These are phyloP conservation scores for Enteromius viviparus DNA, from an alignment of 2,797 vertebrate genomes.

Conservation along the genomic window DNA sequence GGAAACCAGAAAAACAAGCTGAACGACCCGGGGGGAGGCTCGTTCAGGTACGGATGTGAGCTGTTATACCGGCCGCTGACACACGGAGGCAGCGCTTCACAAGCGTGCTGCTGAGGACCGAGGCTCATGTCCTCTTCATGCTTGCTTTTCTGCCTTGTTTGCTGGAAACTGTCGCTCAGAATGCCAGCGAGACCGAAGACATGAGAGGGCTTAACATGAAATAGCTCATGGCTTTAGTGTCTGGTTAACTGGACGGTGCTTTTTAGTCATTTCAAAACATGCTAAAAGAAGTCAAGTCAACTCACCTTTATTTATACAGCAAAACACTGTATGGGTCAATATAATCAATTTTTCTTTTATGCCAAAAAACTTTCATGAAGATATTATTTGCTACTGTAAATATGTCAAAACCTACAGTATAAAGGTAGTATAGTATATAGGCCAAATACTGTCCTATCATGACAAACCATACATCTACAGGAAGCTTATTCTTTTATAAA, in stretches of 20 bases:
- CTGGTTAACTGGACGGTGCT: not conserved
- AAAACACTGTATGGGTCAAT: no score
- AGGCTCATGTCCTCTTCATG: slow-evolving; percentile 60
- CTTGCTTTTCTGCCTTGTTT: slow-evolving; percentile 50
- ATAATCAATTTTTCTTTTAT: no score
- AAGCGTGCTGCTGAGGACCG: slow-evolving; percentile 70
- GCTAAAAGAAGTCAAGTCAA: not conserved
- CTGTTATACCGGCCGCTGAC: slow-evolving; percentile 61
- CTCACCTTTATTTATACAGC: no score
- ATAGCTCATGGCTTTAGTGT: not conserved
- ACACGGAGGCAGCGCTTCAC: slow-evolving; percentile 92
- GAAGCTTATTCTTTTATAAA: no score
- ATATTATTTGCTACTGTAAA: no score
- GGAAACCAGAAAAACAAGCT: slow-evolving; percentile 89
- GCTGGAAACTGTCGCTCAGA: slow-evolving; percentile 57
- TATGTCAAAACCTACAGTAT: no score
- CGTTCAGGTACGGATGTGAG: slow-evolving; percentile 78
- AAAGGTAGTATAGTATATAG: no score
- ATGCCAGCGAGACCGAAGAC: not conserved
- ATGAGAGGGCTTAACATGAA: not conserved
- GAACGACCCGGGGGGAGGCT: slow-evolving; percentile 86
- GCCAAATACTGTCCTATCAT: not conserved
- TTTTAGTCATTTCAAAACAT: slow-evolving; percentile 9
- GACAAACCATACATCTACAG: not conserved
- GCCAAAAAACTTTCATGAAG: no score